Evolutionary conservation across 2,113 vertebrate genomes (phyloP), one percentile per base, ranked within the genome.

Genomic region (Australoheros scitulus): DNA sequence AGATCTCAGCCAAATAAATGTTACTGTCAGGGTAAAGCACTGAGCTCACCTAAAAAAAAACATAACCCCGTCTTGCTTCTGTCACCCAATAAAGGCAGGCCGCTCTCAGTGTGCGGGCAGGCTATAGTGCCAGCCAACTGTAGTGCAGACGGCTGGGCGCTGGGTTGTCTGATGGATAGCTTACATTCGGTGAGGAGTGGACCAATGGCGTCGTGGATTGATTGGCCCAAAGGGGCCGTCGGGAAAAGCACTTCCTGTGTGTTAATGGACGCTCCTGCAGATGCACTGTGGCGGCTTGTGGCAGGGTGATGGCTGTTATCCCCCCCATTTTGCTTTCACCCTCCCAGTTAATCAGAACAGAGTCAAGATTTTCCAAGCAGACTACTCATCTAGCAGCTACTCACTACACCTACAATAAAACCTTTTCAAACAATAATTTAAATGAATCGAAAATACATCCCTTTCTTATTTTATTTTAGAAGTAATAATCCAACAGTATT

Each of bases 251-350:
- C 90, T 93, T 94, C 93, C 93, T 94, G 93, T 89, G 82, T 93
- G 94, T 94, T 95, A 94, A 95, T 93, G 94, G 93, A 94, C 80
- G 61, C 87, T 93, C 80, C 87, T 86, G 84, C 80, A 89, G 88
- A 91, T 90, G 89, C 92, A 88, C 79, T 80, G 83, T 88, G 88
- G 89, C 72, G 78, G 88, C 91, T 92, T 85, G 85, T 90, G 89
- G 91, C 88, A 88, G 77, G 50, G 86, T 20, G 86, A 90, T 88
- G 57, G 81, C 76, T 91, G 84, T 87, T 92, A 63, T 84, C 24
- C 55, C 50, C 50, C 80, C 72, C 77, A 86, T 87, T 88, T 89
- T 83, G 79, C 88, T 91, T 89, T 91, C 77, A 86, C 76, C 84
- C 84, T 92, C 84, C 68, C 89, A 80, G 88, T 86, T 89, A 91